Percentiles rank a stretch among this genome's conserved stretches.
These are phyloP conservation scores for Eumeta japonica DNA, from an alignment of 1,140 invertebrate genomes.

Conservation along the genomic window DNA sequence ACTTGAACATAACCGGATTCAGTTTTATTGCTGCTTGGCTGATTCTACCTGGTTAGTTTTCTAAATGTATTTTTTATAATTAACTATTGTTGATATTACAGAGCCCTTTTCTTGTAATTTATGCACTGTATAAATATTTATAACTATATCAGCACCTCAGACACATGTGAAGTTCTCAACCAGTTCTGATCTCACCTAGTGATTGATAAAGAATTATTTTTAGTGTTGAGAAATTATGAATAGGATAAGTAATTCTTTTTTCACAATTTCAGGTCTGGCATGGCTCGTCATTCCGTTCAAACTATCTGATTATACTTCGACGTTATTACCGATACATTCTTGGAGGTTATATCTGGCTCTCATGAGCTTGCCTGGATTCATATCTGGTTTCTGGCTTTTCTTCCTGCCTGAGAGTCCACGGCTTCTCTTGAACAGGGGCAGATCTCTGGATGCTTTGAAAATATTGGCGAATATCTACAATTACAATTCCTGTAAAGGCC, in stretches of 20 bases:
- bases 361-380: slow-evolving; percentile 58
- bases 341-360: slow-evolving; percentile 67
- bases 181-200: no score
- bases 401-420: slow-evolving; percentile 75
- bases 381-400: slow-evolving; percentile 59
- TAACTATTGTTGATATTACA: neutral
- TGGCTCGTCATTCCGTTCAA: slow-evolving; percentile 65
- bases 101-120: neutral
- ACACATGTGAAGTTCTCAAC: no score
- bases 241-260: neutral
- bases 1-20: slow-evolving; percentile 62
- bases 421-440: slow-evolving; percentile 65
- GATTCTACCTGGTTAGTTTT: slow-evolving; percentile 57
- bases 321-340: slow-evolving; percentile 53
- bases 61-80: neutral
- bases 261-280: slow-evolving; percentile 57
- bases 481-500: slow-evolving; percentile 58
- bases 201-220: no score
- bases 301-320: slow-evolving; percentile 34
- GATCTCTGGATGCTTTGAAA: slow-evolving; percentile 60
- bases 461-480: slow-evolving; percentile 62
- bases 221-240: no score
- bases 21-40: slow-evolving; percentile 65
- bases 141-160: no score
- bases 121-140: neutral